Percentiles rank a stretch among this genome's conserved stretches.
Evolutionary conservation across 1,140 invertebrate species (phyloP).

Genomic region (Conopomorpha cramerella): DNA sequence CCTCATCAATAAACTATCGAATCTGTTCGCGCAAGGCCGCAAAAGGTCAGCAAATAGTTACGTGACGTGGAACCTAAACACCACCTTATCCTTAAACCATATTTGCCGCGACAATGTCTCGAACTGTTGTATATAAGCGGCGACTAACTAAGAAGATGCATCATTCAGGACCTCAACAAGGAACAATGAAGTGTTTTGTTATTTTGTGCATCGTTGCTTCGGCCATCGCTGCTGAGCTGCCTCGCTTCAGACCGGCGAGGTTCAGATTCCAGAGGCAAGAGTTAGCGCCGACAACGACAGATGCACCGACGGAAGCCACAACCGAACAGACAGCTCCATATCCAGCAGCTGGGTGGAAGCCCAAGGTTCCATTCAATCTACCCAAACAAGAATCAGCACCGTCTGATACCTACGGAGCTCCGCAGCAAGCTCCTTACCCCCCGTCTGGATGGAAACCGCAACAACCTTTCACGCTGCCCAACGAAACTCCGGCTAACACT

Average conservation of each 20-base stretch:
- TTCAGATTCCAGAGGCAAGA: slow-evolving; percentile 37
- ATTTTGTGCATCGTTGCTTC: slow-evolving; percentile 17
- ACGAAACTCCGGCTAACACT: slow-evolving; percentile 22
- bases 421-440: slow-evolving; percentile 25
- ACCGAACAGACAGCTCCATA: slow-evolving; percentile 21
- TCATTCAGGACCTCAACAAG: no score
- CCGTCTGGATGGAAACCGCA: slow-evolving; percentile 38
- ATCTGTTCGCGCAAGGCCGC: no score
- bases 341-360: slow-evolving; percentile 43
- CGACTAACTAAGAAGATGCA: no score
- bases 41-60: no score
- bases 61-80: no score
- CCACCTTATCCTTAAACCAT: no score
- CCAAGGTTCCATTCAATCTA: slow-evolving; percentile 35
- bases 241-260: slow-evolving; percentile 44
- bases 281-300: slow-evolving; percentile 34
- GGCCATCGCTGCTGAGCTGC: slow-evolving; percentile 30
- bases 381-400: slow-evolving; percentile 16
- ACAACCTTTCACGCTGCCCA: slow-evolving; percentile 28
- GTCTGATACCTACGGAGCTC: slow-evolving; percentile 22
- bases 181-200: slow-evolving; percentile 27
- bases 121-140: no score
- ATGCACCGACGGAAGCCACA: slow-evolving; percentile 22
- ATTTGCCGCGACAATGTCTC: no score
- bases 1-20: no score